Evolutionary conservation across 2,888 invertebrate genomes (phyloP).

Genomic region (Tenthredo mesomela): DNA sequence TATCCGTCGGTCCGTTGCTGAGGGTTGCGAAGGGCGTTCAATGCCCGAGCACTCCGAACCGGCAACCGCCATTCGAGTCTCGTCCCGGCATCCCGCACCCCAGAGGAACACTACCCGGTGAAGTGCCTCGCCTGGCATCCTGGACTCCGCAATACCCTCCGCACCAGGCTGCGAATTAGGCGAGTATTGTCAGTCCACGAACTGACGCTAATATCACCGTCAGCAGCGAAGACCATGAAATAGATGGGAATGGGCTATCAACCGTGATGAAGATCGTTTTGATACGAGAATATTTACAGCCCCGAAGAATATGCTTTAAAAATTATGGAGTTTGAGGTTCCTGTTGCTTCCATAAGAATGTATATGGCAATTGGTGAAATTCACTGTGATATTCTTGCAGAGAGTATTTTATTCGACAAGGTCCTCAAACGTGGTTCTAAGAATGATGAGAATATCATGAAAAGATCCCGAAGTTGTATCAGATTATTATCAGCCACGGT

Average conservation of each 20-base stretch:
- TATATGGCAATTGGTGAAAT: background rate
- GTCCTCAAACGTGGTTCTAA: background rate
- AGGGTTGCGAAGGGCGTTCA: constrained; percentile 51
- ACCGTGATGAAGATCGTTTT: background rate
- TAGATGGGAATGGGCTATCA: background rate
- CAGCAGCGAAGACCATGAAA: constrained; percentile 1
- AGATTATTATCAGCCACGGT: constrained; percentile 1
- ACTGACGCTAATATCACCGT: constrained; percentile 41
- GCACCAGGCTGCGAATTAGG: constrained; percentile 48
- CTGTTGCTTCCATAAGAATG: background rate
- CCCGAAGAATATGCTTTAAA: background rate
- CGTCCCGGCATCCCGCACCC: constrained; percentile 35
- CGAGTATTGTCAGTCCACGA: constrained; percentile 42
- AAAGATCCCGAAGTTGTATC: background rate
- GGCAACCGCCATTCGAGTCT: constrained; percentile 26
- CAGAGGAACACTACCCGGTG: constrained; percentile 37
- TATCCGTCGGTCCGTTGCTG: constrained; percentile 38
- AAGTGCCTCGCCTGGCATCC: constrained; percentile 43
- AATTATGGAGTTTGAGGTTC: background rate
- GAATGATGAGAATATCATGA: background rate
- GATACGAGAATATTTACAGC: background rate
- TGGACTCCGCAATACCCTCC: constrained; percentile 41
- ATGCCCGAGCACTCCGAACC: constrained; percentile 46
- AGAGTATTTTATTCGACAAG: background rate
- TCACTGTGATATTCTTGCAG: background rate